Base-by-base conservation (phyloP, 2,888 invertebrate species). In the Oegoconia quadripuncta region DNA sequence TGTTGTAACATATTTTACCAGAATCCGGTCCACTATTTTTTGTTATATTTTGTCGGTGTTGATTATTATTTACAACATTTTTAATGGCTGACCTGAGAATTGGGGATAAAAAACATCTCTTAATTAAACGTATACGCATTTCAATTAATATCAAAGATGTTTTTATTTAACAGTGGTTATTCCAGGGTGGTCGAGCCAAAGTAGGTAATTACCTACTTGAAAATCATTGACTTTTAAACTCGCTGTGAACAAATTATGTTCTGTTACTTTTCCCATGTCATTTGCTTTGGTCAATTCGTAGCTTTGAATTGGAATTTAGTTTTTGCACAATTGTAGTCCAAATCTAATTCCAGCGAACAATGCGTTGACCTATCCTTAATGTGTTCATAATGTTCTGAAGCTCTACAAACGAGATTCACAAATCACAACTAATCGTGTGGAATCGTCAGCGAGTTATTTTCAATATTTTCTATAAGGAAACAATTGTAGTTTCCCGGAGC, bases 401-500 rank as follows among this genome's bases (percentile, higher is more conserved):
- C n/a, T n/a, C n/a, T n/a, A n/a, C n/a, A n/a, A n/a, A n/a, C n/a
- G n/a, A n/a, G n/a, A n/a, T n/a, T 13, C 8, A 27, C 27, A n/a
- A 30, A 11, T 17, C 34, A 29, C 17, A 38, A 26, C 26, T 18
- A 33, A 20, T n/a, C 28, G 36, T 35, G 28, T 42, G 36, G 36
- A 44, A 42, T 44, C 37, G 47, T 37, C 36, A 41, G 40, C 26
- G 42, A 25, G 41, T 28, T 34, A 40, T 34, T 29, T 34, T 39
- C 39, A 39, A 39, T 55, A 49, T 52, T 55, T 51, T 40, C 67
- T 69, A 66, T 70, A 63, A 62, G 66, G 65, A 66, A 69, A 78
- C 77, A 74, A 75, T 74, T 65, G 72, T 59, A 50, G 56, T 58
- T 59, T 59, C 60, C 55, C 55, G 58, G 50, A 65, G 65, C 52